Base-by-base conservation (phyloP, 1,140 invertebrate genomes). In the Achatina immaculata region DNA sequence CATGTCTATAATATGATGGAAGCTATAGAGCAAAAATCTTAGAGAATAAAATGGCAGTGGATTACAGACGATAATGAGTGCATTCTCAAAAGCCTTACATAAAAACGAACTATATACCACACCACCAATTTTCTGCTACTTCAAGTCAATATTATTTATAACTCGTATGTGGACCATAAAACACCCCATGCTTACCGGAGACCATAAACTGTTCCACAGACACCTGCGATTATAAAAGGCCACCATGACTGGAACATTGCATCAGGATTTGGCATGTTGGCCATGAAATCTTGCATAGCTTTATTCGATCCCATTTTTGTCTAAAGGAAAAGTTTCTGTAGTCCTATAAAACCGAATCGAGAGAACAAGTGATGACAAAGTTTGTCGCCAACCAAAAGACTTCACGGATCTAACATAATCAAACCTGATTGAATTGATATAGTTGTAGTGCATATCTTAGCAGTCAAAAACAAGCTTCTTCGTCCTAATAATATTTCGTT, bases 171-270 rank as follows among this genome's bases (percentile, higher is more conserved):
- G n/a, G n/a, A n/a, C n/a, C n/a, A n/a, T n/a, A n/a, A n/a, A n/a
- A n/a, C n/a, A n/a, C n/a, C n/a, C n/a, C n/a, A n/a, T n/a, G 58
- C 73, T 77, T 68, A 88, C 87, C 86, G 84, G 28, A 87, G 72
- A 28, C 83, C 86, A 75, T 85, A 88, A 28, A 80, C n/a, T n/a
- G 84, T 75, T 43, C 87, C 87, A 72, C 77, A 73, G 1, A 72
- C 40, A 38, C 82, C 71, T 28, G 82, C 87, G 16, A 88, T 83
- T 34, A 86, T 76, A 45, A 86, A 85, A 0, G 87, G 87, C 82
- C 82, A 88, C 87, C 87, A 88, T 16, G 87, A 88, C 38, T 83
- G 78, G 80, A 87, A 88, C 28, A 88, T 82, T 6, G 83, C 78
- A 34, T 86, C 84, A 0, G 86, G 86, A 62, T 85, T 81, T 0